Evolutionary conservation across 2,113 vertebrate genomes (phyloP).

Genomic region (Poeciliopsis occidentalis): DNA sequence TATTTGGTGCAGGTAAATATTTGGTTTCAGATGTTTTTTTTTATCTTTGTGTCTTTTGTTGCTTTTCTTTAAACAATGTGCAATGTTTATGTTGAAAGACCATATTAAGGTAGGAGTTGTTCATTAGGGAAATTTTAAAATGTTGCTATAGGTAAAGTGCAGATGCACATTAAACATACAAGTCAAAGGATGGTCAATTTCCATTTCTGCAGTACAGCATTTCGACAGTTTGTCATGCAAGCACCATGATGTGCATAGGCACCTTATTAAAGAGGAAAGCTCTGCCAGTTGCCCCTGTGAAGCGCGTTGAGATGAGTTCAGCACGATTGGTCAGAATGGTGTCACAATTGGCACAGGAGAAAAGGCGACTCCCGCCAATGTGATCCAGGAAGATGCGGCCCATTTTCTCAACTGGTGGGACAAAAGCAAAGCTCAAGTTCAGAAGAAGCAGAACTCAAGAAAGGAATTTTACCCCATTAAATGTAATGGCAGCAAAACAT

Average conservation of each 20-base stretch:
- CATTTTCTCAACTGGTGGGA: slow-evolving; percentile 74
- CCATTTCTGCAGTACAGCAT: too few species aligned
- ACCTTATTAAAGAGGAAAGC: slow-evolving; percentile 99
- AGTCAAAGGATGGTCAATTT: too few species aligned
- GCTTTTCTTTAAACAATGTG: too few species aligned
- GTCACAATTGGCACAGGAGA: slow-evolving; percentile 97
- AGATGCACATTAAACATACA: neutral
- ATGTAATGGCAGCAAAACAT: too few species aligned
- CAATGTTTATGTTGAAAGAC: too few species aligned
- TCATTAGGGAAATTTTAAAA: too few species aligned
- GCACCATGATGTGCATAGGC: neutral
- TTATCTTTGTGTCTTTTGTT: too few species aligned
- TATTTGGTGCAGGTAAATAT: too few species aligned
- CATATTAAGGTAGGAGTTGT: too few species aligned
- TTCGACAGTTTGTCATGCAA: neutral
- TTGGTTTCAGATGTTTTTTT: too few species aligned
- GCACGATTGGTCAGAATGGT: slow-evolving; percentile 96
- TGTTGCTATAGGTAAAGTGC: neutral
- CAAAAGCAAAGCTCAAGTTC: neutral
- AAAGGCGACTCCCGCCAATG: slow-evolving; percentile 95
- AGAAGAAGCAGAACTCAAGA: neutral
- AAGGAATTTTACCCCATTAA: too few species aligned
- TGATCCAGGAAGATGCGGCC: slow-evolving; percentile 97
- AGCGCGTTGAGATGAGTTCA: slow-evolving; percentile 96
- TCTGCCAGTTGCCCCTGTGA: slow-evolving; percentile 94